Conservation (phyloP, 2,888 invertebrate species). For the Neria commutata region DNA sequence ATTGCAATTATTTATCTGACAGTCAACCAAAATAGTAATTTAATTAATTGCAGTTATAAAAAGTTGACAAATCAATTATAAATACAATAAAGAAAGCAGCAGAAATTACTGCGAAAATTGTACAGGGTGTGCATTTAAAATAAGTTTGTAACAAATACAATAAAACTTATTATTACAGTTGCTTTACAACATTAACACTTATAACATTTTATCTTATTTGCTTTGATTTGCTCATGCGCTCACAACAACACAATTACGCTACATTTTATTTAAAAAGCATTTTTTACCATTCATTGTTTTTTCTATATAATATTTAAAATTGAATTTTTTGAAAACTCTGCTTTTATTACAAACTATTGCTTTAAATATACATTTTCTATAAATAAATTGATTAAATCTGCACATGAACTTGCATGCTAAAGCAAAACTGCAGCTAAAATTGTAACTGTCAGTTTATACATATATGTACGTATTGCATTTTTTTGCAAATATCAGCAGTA, state of each 20-base stretch:
- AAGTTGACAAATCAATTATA: background rate
- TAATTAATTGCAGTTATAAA: too few relatives aligned
- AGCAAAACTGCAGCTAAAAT: background rate
- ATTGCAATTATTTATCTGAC: slow-evolving; percentile 37
- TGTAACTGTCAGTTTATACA: background rate
- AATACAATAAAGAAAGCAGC: background rate
- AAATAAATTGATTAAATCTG: too few relatives aligned
- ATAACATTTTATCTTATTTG: background rate
- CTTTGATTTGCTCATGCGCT: background rate
- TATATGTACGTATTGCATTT: slow-evolving; percentile 1
- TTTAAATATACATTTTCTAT: too few relatives aligned
- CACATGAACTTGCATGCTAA: slow-evolving; percentile 1
- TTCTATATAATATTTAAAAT: slow-evolving; percentile 24
- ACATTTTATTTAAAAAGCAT: slow-evolving; percentile 40
- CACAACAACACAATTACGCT: background rate
- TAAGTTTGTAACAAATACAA: background rate
- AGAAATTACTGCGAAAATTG: slow-evolving; percentile 34
- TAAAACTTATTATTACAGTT: background rate
- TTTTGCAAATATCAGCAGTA: slow-evolving; percentile 22
- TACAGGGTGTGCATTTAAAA: slow-evolving; percentile 37
- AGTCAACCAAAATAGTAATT: background rate
- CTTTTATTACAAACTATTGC: too few relatives aligned
- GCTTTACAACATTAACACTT: background rate
- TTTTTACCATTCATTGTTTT: slow-evolving; percentile 40
- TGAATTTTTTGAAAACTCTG: slow-evolving; percentile 28